Conservation (phyloP, 2,113 vertebrate genomes). For the Motacilla tschutschensis region DNA sequence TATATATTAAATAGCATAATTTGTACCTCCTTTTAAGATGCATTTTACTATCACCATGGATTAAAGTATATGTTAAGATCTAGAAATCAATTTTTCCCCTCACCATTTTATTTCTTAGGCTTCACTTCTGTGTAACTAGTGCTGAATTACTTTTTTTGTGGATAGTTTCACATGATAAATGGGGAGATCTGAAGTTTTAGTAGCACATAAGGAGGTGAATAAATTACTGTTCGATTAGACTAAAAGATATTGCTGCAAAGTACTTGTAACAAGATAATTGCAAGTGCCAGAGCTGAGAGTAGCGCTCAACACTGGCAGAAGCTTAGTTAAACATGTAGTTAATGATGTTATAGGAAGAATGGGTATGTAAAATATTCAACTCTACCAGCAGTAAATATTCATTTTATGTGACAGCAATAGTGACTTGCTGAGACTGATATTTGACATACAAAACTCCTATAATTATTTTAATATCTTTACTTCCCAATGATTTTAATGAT, state of each 20-base stretch:
- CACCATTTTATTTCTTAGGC: neutral
- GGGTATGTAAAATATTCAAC: conserved; percentile 51
- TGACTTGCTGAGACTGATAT: conserved; percentile 67
- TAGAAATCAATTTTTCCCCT: neutral
- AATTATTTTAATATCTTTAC: conserved; percentile 70
- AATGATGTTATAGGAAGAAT: conserved; percentile 61
- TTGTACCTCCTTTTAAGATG: neutral
- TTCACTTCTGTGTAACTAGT: neutral
- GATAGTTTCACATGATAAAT: conserved; percentile 4
- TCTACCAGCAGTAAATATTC: conserved; percentile 58
- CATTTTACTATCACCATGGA: neutral
- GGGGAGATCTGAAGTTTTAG: conserved; percentile 35
- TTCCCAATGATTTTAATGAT: conserved; percentile 62
- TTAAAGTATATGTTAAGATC: conserved; percentile 12
- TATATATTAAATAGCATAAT: neutral
- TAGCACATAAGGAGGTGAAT: conserved; percentile 32
- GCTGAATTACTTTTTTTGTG: neutral
- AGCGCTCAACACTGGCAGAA: conserved; percentile 53
- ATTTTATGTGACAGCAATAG: conserved; percentile 72
- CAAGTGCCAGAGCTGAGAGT: conserved; percentile 55
- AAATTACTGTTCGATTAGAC: conserved; percentile 58
- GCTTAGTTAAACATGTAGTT: conserved; percentile 70
- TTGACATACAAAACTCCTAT: conserved; percentile 56
- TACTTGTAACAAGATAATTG: conserved; percentile 56
- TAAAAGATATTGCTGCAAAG: conserved; percentile 61